Evolutionary conservation across 2,113 vertebrate genomes (phyloP).

Genomic region (Rousettus leschenaultii): DNA sequence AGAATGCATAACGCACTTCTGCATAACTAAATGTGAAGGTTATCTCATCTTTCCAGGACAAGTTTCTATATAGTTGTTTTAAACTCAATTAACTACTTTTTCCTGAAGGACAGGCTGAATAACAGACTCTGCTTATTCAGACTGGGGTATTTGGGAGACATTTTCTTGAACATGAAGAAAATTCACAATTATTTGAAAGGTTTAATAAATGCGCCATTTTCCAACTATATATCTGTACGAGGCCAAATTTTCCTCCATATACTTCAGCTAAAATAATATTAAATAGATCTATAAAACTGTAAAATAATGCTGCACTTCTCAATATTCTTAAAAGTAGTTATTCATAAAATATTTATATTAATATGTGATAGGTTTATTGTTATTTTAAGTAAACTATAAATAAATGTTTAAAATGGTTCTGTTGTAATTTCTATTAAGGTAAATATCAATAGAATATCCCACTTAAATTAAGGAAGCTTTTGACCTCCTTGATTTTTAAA

Average conservation of each 20-base stretch:
- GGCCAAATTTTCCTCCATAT: background rate
- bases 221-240: background rate
- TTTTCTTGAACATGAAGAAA: slow-evolving; percentile 28
- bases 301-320: background rate
- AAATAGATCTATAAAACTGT: background rate
- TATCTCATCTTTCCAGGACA: background rate
- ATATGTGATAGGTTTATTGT: background rate
- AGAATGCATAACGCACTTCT: background rate
- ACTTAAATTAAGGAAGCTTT: background rate
- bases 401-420: background rate
- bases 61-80: background rate
- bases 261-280: background rate
- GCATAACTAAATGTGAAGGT: background rate
- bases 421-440: slow-evolving; percentile 20
- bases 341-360: background rate
- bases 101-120: background rate
- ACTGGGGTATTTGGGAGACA: background rate
- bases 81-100: background rate
- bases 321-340: background rate
- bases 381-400: background rate
- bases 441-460: background rate
- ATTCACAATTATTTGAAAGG: background rate
- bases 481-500: background rate
- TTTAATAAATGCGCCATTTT: background rate
- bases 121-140: background rate